phyloP scores from a whole-genome alignment of 2,113 vertebrate genomes.

The Leucoraja erinaceus region DNA sequence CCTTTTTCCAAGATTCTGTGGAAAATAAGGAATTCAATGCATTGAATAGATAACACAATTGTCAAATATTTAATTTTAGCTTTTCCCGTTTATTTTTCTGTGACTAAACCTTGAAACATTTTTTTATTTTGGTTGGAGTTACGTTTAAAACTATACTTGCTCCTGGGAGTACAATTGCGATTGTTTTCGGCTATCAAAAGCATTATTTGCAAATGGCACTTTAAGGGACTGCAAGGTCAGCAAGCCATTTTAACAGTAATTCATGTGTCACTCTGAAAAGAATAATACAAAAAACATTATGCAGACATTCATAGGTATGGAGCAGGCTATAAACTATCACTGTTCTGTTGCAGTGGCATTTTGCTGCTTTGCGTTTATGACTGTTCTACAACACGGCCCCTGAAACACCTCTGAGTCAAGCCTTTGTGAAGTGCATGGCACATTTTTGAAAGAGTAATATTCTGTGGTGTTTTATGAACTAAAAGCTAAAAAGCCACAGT shows the following conservation, averaged over 20 bases:
- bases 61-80: neutral
- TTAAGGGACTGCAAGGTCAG: conserved; percentile 33
- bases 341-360: conserved; percentile 29
- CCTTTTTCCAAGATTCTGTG: neutral
- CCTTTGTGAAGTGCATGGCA: conserved; percentile 18
- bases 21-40: neutral
- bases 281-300: conserved; percentile 22
- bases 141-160: neutral
- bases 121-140: neutral
- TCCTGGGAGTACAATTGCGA: neutral
- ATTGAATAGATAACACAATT: neutral
- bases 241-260: conserved; percentile 31
- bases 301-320: conserved; percentile 25
- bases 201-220: conserved; percentile 32
- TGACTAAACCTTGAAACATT: neutral
- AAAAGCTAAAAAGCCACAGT: neutral
- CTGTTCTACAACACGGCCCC: neutral
- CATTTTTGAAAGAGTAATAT: conserved; percentile 2
- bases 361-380: conserved; percentile 29
- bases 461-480: neutral
- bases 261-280: conserved; percentile 30
- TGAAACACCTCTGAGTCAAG: neutral
- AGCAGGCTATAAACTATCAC: conserved; percentile 18
- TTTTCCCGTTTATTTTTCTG: neutral
- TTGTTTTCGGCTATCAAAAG: conserved; percentile 26